Percentiles rank a stretch among this genome's conserved stretches.
Conservation (phyloP, 2,113 vertebrate species). For the Xiphorhynchus elegans region DNA sequence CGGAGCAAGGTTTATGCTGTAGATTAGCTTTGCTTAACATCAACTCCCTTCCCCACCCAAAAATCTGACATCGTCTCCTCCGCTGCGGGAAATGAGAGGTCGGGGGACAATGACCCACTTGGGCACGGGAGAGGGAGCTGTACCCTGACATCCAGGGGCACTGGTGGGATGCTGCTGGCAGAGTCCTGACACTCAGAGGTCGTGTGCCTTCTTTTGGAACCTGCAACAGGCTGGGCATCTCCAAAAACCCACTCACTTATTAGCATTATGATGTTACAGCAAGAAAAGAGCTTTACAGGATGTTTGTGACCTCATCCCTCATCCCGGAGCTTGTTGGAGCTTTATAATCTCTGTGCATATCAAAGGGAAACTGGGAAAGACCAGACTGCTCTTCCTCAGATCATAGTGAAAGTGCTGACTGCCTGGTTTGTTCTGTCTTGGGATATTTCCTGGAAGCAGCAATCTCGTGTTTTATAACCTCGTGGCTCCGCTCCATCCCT, state of each 20-base stretch:
- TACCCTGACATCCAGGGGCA: not conserved
- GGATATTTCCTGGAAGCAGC: conserved; percentile 27
- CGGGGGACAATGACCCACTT: not conserved
- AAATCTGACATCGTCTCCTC: conserved; percentile 24
- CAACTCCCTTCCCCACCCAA: conserved; percentile 38
- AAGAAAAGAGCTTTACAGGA: not conserved
- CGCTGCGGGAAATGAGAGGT: conserved; percentile 9
- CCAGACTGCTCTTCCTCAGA: not conserved
- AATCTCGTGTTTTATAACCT: not conserved
- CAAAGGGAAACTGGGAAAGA: not conserved
- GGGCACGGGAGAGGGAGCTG: not conserved
- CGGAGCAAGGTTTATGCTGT: rapidly evolving
- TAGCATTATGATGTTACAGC: rapidly evolving
- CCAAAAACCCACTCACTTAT: not conserved
- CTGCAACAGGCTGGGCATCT: not conserved
- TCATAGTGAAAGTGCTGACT: not conserved
- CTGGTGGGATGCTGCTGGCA: not conserved
- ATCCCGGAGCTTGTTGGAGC: not conserved
- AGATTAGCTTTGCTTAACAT: not conserved
- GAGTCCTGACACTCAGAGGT: rapidly evolving
- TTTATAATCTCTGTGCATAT: not conserved
- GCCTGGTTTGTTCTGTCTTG: not conserved
- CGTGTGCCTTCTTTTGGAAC: rapidly evolving
- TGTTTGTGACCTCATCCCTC: conserved; percentile 7
- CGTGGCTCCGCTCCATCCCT: not conserved